Conservation (phyloP, 2,113 vertebrate species). For the Odocoileus virginianus region DNA sequence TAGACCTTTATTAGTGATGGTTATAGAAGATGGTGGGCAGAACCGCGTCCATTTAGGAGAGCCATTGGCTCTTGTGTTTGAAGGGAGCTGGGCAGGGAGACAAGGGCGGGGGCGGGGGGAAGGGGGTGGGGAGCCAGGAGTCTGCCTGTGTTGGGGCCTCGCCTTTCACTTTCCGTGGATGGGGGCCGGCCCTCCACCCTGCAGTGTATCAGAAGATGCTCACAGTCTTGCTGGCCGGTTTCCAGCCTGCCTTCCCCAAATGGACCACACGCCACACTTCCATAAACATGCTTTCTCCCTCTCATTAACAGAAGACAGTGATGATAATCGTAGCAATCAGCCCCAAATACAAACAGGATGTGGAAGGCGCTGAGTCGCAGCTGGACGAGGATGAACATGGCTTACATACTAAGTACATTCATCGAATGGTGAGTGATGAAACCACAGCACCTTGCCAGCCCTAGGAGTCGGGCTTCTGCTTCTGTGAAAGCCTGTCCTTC, state of each 20-base stretch:
- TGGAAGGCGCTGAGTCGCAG: slow-evolving; percentile 89
- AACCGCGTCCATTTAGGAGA: background rate
- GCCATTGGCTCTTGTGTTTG: background rate
- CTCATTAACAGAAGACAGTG: slow-evolving; percentile 90
- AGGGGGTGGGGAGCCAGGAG: background rate
- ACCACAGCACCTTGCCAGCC: slow-evolving; percentile 28
- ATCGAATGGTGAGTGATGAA: slow-evolving; percentile 89
- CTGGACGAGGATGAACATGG: slow-evolving; percentile 90
- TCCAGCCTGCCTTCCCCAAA: slow-evolving; percentile 77
- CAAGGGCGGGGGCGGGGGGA: background rate
- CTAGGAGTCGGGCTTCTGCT: slow-evolving; percentile 45
- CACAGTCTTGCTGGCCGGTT: slow-evolving; percentile 75
- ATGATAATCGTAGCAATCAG: slow-evolving; percentile 98
- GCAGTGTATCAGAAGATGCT: slow-evolving; percentile 67
- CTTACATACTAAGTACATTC: slow-evolving; percentile 96
- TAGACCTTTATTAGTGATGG: background rate
- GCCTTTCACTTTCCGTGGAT: slow-evolving; percentile 64
- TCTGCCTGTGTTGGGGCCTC: background rate
- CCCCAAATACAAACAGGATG: slow-evolving; percentile 94
- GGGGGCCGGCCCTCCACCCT: slow-evolving; percentile 29
- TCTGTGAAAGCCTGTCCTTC: slow-evolving; percentile 58
- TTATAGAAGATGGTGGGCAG: background rate
- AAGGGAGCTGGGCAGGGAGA: background rate
- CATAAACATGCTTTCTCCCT: slow-evolving; percentile 77
- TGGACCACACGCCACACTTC: slow-evolving; percentile 66